Base-by-base conservation (phyloP, 2,888 invertebrate genomes). In the Serripes groenlandicus region DNA sequence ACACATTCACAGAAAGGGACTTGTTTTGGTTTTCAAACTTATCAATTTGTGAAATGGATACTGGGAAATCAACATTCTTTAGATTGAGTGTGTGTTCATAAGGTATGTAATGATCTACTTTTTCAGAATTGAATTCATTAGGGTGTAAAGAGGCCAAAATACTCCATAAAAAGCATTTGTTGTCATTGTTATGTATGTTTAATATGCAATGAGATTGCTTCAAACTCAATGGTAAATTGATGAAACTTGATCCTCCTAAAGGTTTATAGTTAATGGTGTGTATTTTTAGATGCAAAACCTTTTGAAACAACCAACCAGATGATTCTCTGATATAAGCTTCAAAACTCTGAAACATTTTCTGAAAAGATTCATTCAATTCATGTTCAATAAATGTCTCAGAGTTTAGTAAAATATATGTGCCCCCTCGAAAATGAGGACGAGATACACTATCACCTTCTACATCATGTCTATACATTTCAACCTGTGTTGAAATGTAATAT, bases 11-110 rank as follows among this genome's bases (percentile, higher is more conserved):
- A 11, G 82, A 82, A 54, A 82, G 34, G 34, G 71, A 70, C 37
- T 78, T 64, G 49, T 82, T 82, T 42, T 78, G 82, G 30, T 74
- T 78, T 58, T 82, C 82, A 82, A 82, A 82, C 75, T 60, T 82
- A 56, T 60, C 69, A 28, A 81, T 60, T 58, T 81, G 72, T 76
- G 73, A 49, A 21, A 81, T 49, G 21, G 78, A 52, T 23, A 78
- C 49, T 42, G 78, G 82, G 52, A 54, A 82, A 30, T 52, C 18
- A 18, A 81, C 52, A 37, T 35, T 69, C 18, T 58, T 28, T 71
- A 82, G 58, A 32, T 82, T 75, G 28, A 82, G 35, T 49, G 77
- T 74, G 30, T 75, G 32, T 66, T 74, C 49, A 71, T 26, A 82
- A 3, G 60, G 52, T 78, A 73, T 28, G 71, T 75, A 82, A 42